Percentiles rank a stretch among this genome's conserved stretches.
phyloP scores from a whole-genome alignment of 2,888 invertebrate species.

The Epistrophe grossulariae region DNA sequence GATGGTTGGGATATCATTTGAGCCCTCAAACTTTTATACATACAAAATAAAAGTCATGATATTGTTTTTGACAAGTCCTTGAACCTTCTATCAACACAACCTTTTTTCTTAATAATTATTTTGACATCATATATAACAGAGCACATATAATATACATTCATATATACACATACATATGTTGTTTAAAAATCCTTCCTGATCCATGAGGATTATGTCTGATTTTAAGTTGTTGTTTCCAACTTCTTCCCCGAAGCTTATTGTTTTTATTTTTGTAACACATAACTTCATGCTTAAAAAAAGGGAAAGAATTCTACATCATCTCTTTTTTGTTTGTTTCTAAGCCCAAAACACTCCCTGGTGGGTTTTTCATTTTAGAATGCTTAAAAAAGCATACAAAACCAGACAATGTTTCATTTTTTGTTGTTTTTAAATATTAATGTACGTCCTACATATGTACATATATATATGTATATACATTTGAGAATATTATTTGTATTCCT shows the following conservation, averaged over 20 bases:
- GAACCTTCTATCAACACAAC: background rate
- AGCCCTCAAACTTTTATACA: background rate
- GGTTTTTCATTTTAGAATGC: conserved; percentile 15
- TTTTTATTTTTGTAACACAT: background rate
- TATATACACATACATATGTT: background rate
- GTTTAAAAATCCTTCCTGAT: background rate
- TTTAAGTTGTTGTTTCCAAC: background rate
- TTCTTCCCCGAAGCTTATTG: background rate
- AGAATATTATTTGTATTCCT: conserved; percentile 22
- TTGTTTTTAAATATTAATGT: conserved; percentile 5
- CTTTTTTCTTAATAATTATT: background rate
- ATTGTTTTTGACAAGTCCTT: conserved; percentile 14
- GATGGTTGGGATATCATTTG: background rate
- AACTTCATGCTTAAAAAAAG: background rate
- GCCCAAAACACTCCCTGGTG: background rate
- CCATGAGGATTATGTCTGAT: background rate
- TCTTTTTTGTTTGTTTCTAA: background rate
- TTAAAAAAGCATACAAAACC: background rate
- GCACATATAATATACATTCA: too few species aligned
- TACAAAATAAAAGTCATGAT: background rate
- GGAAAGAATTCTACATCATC: background rate
- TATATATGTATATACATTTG: conserved; percentile 14
- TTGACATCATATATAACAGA: background rate
- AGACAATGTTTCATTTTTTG: conserved; percentile 1
- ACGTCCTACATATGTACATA: too few species aligned